Conservation (phyloP, 2,113 vertebrate species). For the Oryzias celebensis region DNA sequence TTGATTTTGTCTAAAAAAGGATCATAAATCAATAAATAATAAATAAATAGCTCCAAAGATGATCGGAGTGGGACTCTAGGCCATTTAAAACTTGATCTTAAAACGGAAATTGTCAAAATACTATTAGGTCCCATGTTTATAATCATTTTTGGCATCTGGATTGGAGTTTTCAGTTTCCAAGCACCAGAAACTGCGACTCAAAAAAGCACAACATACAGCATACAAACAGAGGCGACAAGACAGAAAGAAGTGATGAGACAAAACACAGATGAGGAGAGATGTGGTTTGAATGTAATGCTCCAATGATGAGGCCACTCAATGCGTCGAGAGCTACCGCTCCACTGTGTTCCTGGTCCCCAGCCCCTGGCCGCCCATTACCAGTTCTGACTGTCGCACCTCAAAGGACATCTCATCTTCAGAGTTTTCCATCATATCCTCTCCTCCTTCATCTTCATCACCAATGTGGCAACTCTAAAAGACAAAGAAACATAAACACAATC, state of each 20-base stretch:
- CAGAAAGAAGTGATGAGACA: constrained; percentile 24
- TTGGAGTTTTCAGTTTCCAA: constrained; percentile 48
- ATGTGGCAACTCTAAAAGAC: constrained; percentile 86
- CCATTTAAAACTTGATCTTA: no score
- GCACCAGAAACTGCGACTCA: constrained; percentile 26
- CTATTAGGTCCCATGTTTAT: background rate
- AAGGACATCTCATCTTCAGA: constrained; percentile 84
- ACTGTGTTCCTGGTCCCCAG: constrained; percentile 78
- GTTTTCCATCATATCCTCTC: constrained; percentile 74
- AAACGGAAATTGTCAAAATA: no score
- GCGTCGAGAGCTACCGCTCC: constrained; percentile 76
- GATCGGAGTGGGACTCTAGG: no score
- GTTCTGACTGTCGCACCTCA: constrained; percentile 86
- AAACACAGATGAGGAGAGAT: constrained; percentile 30
- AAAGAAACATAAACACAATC: background rate
- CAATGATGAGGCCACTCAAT: constrained; percentile 74
- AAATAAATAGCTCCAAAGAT: no score
- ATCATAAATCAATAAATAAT: no score
- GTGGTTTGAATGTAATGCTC: constrained; percentile 60
- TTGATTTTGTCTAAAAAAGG: no score
- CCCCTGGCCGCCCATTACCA: constrained; percentile 80
- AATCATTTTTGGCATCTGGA: constrained; percentile 31
- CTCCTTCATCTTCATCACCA: constrained; percentile 83
- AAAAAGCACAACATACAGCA: constrained; percentile 27
- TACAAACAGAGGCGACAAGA: constrained; percentile 22